A percentile compares a stretch with the other conserved stretches of the same genome.
These are phyloP conservation scores for Apocrypta bakeri DNA, from an alignment of 1,140 invertebrate species.

Conservation along the genomic window DNA sequence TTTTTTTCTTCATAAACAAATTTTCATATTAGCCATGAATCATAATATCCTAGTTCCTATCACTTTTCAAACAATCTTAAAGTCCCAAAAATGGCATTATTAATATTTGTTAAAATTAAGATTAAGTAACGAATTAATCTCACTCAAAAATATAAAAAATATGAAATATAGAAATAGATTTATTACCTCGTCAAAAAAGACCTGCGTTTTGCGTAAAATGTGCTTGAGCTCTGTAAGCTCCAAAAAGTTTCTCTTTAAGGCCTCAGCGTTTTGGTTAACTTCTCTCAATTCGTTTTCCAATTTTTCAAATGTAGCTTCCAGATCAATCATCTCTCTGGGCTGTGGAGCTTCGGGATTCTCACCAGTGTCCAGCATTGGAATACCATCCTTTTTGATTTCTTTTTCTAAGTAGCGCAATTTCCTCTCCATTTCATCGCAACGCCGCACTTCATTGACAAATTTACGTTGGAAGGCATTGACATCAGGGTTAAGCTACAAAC, in stretches of 20 bases:
- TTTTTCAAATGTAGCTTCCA: conserved; percentile 98
- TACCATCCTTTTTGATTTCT: conserved; percentile 98
- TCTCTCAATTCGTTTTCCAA: conserved; percentile 96
- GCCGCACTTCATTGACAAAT: conserved; percentile 94
- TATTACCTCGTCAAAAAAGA: conserved; percentile 98
- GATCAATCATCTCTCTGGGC: conserved; percentile 98
- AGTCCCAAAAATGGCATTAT: conserved; percentile 33
- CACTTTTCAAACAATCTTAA: neutral
- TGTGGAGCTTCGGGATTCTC: conserved; percentile 99
- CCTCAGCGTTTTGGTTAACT: conserved; percentile 98
- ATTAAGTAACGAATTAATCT: conserved; percentile 49
- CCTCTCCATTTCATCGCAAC: conserved; percentile 97
- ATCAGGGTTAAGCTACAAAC: conserved; percentile 89
- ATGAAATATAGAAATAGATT: neutral
- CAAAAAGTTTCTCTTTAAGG: conserved; percentile 95
- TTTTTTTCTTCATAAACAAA: too few species aligned
- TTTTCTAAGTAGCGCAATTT: conserved; percentile 97
- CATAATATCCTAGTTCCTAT: too few species aligned
- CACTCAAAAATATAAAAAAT: conserved; percentile 19
- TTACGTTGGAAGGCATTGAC: conserved; percentile 97
- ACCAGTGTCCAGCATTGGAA: conserved; percentile 97
- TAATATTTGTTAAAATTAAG: conserved; percentile 28
- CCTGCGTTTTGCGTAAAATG: conserved; percentile 96
- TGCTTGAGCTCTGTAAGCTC: conserved; percentile 97
- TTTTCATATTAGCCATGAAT: too few species aligned